Conservation (phyloP, 2,888 invertebrate species). For the Tenthredo distinguenda region DNA sequence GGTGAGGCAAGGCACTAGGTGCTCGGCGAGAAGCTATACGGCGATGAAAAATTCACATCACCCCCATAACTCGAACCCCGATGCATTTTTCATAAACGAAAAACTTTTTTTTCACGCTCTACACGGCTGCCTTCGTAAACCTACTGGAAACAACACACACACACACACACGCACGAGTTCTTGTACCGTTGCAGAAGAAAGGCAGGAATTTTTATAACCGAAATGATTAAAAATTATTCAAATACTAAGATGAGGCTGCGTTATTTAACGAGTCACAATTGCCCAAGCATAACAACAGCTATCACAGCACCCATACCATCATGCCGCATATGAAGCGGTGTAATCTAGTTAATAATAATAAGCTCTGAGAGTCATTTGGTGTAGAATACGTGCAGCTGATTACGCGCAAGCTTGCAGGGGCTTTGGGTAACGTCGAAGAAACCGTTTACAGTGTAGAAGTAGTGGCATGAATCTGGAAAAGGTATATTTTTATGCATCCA, state of each 20-base stretch:
- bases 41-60: conserved; percentile 76
- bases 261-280: conserved; percentile 15
- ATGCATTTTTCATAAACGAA: conserved; percentile 75
- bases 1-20: conserved; percentile 36
- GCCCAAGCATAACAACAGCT: not conserved
- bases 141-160: not conserved
- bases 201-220: not conserved
- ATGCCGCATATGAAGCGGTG: not conserved
- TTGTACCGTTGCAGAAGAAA: not conserved
- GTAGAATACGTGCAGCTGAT: not conserved
- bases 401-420: not conserved
- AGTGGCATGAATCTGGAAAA: not conserved
- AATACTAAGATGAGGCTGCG: not conserved
- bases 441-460: not conserved
- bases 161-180: not conserved
- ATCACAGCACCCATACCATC: not conserved
- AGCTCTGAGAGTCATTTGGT: not conserved
- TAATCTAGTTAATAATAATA: conserved; percentile 24
- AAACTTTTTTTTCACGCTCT: conserved; percentile 51
- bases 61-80: conserved; percentile 72
- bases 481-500: not conserved
- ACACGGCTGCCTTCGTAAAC: not conserved
- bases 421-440: not conserved
- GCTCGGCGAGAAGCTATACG: conserved; percentile 8
- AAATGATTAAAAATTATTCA: conserved; percentile 32